Base-by-base conservation (phyloP, 2,888 invertebrate genomes). In the Meiosimyza decipiens region DNA sequence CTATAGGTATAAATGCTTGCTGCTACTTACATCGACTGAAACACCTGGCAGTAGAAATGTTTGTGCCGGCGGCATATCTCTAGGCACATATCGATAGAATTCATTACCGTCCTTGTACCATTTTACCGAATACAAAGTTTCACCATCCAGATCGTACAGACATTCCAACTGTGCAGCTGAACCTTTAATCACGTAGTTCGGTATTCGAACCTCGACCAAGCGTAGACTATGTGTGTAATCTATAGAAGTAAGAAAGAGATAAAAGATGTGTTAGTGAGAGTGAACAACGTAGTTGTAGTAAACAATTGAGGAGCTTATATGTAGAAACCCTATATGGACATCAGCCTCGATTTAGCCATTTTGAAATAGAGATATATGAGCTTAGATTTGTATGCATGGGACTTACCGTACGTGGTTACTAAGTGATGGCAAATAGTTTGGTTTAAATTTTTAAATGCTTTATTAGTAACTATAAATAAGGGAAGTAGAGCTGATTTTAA, bases 21-120 rank as follows among this genome's bases (percentile, higher is more conserved):
- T 49, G 18, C 65, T 79, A 91, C 95, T 94, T 88, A 95, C 95
- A 89, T 95, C 94, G 64, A 95, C 95, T 79, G 91, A 91, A 76
- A 96, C 93, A 82, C 95, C 95, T 7, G 93, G 93, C 80, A 94
- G 88, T 57, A 90, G 89, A 85, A 95, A 95, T 80, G 92, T 91
- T 86, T 94, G 92, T 65, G 92, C 91, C 22, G 94, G 94, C 76
- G 95, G 95, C 82, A 90, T 90, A 86, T 95, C 95, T 71, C 93
- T 89, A 15, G 95, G 95, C 79, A 95, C 93, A 87, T 92, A 95
- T 80, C 95, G 90, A 89, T 94, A 95, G 89, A 95, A 95, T 88
- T 95, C 95, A 86, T 93, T 92, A 80, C 95, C 95, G 85, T 95
- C 95, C 87, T 95, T 95, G 89, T 95, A 95, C 95, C 95, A 96